Evolutionary conservation across 2,888 invertebrate genomes (phyloP), one percentile per base, ranked within the genome.

Genomic region (Eristalis intricaria): DNA sequence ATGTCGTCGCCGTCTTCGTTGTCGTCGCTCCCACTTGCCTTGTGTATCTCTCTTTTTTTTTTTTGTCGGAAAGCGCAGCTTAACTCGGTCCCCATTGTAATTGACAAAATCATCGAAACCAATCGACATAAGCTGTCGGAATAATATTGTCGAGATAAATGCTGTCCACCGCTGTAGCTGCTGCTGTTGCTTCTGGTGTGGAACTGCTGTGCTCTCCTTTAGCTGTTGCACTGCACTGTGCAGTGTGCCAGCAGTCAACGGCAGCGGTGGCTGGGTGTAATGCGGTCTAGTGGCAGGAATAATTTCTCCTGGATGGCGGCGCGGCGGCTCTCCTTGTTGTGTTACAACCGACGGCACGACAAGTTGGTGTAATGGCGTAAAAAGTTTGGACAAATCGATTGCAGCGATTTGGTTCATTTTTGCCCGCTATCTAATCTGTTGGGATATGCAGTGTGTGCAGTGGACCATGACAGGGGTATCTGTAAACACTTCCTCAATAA

Each of bases 121-220:
- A 81, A 88, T 88, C 88, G 88, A 88, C 88, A 88, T 88, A 84
- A 88, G 88, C 84, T 84, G 88, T 84, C 84, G 87, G 84, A 84
- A 84, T 87, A 87, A 84, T 80, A 87, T 87, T 81, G 84, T 74
- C 81, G 76, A 88, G 84, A 88, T 84, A 84, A 85, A 88, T 81
- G 77, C 75, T 88, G 84, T 88, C 84, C 85, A 85, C 81, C 61
- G 26, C 26, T 26, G 26, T 26, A 26, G 77, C 35, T 58, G 38
- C 35, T 23, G 58, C 43, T n/a, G 19, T n/a, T 43, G 7, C n/a
- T 43, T 15, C 43, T 43, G 5, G n/a, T 43, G 43, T 43, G 43
- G 43, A n/a, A 43, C 50, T 50, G 38, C 10, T 35, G 43, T 50
- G 50, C 50, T 19, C 50, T 50, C 50, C 50, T 50, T 50, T 19